Evolutionary conservation across 2,797 vertebrate species (phyloP).

Genomic region (Lepidocolaptes lacrymiger): DNA sequence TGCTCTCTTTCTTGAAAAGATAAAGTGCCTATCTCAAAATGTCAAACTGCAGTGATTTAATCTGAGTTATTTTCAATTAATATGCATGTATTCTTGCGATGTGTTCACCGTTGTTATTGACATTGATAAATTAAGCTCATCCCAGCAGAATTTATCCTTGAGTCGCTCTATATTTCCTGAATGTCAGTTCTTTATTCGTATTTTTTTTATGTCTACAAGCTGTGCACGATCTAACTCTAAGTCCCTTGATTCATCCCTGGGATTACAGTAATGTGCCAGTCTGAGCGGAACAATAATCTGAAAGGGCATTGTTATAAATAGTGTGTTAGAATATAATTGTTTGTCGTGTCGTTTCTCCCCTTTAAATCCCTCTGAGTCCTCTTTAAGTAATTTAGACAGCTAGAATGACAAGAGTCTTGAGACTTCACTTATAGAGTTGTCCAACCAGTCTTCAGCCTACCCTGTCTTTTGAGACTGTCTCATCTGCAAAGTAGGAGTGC

Average conservation of each 20-base stretch:
- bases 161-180: conserved; percentile 90
- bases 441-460: conserved; percentile 81
- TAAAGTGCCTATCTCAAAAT: conserved; percentile 97
- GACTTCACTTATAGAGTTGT: conserved; percentile 87
- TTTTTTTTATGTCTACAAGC: conserved; percentile 80
- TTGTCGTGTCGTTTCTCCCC: conserved; percentile 87
- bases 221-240: conserved; percentile 80
- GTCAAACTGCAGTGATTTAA: conserved; percentile 96
- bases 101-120: conserved; percentile 89
- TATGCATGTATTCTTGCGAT: conserved; percentile 92
- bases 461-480: conserved; percentile 78
- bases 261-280: conserved; percentile 83
- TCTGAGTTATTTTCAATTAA: conserved; percentile 99
- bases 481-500: conserved; percentile 72
- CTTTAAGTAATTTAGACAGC: conserved; percentile 89
- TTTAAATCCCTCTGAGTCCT: conserved; percentile 84
- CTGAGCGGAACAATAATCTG: conserved; percentile 83
- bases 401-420: conserved; percentile 90
- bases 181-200: conserved; percentile 85
- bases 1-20: conserved; percentile 90
- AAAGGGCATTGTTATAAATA: conserved; percentile 89
- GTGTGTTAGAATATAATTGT: conserved; percentile 90
- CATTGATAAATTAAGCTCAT: conserved; percentile 97
- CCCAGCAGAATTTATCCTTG: conserved; percentile 88
- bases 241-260: conserved; percentile 78